Evolutionary conservation across 2,888 invertebrate species (phyloP).

Genomic region (Thyatira batis): DNA sequence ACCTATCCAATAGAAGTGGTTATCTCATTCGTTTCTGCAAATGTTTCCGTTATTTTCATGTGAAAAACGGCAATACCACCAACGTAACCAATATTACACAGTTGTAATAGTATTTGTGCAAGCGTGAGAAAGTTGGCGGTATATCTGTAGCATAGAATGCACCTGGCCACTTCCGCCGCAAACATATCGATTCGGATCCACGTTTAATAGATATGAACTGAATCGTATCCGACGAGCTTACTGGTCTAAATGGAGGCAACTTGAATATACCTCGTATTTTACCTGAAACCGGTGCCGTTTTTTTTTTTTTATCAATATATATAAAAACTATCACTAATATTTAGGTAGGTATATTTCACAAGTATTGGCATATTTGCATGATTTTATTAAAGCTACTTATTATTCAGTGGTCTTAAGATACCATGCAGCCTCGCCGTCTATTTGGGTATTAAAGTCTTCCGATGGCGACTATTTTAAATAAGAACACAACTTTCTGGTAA

Average conservation of each 20-base stretch:
- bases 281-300: not conserved
- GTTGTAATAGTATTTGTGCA: slow-evolving; percentile 27
- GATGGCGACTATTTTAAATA: no score
- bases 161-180: slow-evolving; percentile 39
- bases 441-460: no score
- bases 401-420: not conserved
- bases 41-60: not conserved
- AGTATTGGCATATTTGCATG: not conserved
- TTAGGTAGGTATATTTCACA: not conserved
- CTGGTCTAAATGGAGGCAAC: slow-evolving; percentile 17
- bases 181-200: slow-evolving; percentile 41
- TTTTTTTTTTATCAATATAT: not conserved
- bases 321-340: not conserved
- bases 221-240: slow-evolving; percentile 18
- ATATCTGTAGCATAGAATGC: slow-evolving; percentile 22
- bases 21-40: not conserved
- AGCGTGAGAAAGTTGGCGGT: slow-evolving; percentile 42
- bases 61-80: not conserved
- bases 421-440: not conserved
- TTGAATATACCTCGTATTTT: not conserved
- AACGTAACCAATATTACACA: not conserved
- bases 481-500: no score
- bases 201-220: slow-evolving; percentile 40
- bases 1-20: no score
- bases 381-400: not conserved